Evolutionary conservation across 2,113 vertebrate genomes (phyloP).

Genomic region (Sakesphorus luctuosus): DNA sequence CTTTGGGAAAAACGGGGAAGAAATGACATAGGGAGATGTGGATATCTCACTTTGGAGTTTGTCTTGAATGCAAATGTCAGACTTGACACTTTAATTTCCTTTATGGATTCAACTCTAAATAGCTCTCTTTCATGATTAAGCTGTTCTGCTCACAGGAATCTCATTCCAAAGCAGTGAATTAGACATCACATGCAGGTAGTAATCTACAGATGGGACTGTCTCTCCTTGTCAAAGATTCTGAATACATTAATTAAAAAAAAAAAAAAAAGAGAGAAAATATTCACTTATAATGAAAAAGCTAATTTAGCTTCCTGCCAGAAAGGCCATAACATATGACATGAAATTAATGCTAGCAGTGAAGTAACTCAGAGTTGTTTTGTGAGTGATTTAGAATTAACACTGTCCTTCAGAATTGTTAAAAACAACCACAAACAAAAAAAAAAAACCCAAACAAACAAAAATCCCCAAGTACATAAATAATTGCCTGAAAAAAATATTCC

Average conservation of each 20-base stretch:
- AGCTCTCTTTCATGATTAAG: background rate
- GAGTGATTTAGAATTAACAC: background rate
- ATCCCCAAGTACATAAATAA: background rate
- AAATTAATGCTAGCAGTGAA: background rate
- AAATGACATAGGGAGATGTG: background rate
- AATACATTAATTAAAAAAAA: background rate
- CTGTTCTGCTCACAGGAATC: background rate
- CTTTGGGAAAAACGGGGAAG: background rate
- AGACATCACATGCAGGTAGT: background rate
- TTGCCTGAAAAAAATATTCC: background rate
- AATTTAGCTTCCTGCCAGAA: slow-evolving; percentile 22
- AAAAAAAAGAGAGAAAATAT: background rate
- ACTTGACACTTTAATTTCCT: background rate
- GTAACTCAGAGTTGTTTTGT: background rate
- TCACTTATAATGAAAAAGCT: background rate
- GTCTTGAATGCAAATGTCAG: background rate
- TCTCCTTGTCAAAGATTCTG: background rate
- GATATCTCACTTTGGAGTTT: background rate
- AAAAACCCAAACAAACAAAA: accelerated
- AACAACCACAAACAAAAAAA: too few species aligned
- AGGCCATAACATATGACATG: background rate
- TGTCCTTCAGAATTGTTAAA: background rate
- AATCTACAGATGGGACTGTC: background rate
- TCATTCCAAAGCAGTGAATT: background rate
- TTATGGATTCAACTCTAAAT: background rate